Percentiles rank a stretch among this genome's conserved stretches.
Evolutionary conservation across 2,113 vertebrate species (phyloP).

Genomic region (Muntiacus muntjak): DNA sequence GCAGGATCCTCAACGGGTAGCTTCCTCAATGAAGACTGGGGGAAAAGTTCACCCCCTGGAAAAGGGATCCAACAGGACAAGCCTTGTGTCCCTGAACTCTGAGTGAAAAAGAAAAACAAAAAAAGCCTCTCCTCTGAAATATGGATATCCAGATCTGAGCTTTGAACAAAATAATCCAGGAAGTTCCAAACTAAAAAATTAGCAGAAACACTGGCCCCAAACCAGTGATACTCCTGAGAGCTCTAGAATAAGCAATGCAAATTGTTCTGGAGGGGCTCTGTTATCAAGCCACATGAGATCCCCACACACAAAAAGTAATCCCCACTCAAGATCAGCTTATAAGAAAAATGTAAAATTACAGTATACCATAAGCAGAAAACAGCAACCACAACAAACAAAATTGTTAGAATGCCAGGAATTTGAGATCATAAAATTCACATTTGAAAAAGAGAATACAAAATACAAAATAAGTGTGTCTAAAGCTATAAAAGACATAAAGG

Average conservation of each 20-base stretch:
- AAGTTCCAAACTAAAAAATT: not conserved
- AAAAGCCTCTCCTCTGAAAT: not conserved
- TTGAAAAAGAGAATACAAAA: not conserved
- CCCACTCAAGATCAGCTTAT: not conserved
- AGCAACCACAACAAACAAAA: not conserved
- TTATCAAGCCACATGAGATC: not conserved
- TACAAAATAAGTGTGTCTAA: not conserved
- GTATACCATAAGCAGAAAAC: not conserved
- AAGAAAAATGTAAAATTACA: not conserved
- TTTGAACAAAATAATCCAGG: not conserved
- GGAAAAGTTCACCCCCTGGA: not conserved
- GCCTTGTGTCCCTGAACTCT: not conserved
- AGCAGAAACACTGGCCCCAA: not conserved
- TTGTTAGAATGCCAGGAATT: not conserved
- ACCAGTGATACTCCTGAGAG: not conserved
- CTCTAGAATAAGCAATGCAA: not conserved
- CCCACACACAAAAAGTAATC: not conserved
- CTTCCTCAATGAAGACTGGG: not conserved
- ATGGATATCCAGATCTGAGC: not conserved
- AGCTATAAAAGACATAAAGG: not conserved
- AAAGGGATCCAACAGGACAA: not conserved
- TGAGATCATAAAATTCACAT: not conserved
- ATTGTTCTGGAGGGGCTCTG: not conserved
- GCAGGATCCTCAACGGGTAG: not conserved
- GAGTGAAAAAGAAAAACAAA: not conserved